Conservation (phyloP, 2,888 invertebrate genomes). For the Portevinia maculata region DNA sequence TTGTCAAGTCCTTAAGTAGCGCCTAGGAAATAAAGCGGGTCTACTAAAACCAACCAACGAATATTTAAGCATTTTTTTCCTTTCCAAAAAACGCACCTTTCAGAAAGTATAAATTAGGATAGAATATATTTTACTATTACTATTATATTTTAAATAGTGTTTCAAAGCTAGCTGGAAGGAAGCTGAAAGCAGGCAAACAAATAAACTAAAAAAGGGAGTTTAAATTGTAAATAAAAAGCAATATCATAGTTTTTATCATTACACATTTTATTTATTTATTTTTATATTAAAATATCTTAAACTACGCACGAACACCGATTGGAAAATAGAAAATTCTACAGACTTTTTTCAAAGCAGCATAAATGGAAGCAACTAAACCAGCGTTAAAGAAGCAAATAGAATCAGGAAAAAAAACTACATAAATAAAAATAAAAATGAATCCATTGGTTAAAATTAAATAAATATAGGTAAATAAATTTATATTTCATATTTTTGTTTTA, state of each 20-base stretch:
- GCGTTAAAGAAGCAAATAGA: slow-evolving; percentile 42
- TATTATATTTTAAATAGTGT: too few relatives aligned
- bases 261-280: slow-evolving; percentile 42
- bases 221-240: slow-evolving; percentile 51
- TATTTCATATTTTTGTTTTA: slow-evolving; percentile 16
- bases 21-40: too few relatives aligned
- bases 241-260: slow-evolving; percentile 16
- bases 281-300: slow-evolving; percentile 19
- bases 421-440: slow-evolving; percentile 17
- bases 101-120: too few relatives aligned
- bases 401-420: slow-evolving; percentile 4
- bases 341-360: slow-evolving; percentile 29
- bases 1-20: too few relatives aligned
- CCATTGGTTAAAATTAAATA: too few relatives aligned
- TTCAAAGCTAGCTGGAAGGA: slow-evolving; percentile 22
- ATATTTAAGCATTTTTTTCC: too few relatives aligned
- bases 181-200: slow-evolving; percentile 47
- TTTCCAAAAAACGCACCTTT: too few relatives aligned
- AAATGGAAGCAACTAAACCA: slow-evolving; percentile 48
- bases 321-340: slow-evolving; percentile 16
- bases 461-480: not conserved
- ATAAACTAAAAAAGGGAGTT: not conserved
- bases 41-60: too few relatives aligned
- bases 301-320: slow-evolving; percentile 37
- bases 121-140: too few relatives aligned